These are phyloP conservation scores for Synanthedon vespiformis DNA, from an alignment of 2,888 invertebrate species.

Conservation along the genomic window DNA sequence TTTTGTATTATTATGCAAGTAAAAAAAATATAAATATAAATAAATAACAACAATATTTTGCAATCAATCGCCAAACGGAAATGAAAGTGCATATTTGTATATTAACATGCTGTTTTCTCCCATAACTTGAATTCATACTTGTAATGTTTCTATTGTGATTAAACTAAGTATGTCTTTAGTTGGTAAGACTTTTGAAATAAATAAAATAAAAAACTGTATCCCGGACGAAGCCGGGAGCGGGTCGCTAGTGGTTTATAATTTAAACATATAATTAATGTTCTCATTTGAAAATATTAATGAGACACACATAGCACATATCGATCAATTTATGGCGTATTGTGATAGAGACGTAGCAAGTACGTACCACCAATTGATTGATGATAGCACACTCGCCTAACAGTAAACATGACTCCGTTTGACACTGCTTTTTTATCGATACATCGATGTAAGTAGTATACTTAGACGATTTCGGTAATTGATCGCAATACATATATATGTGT, in stretches of 20 bases:
- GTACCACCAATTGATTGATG: conserved; percentile 50
- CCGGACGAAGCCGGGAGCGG: too few species aligned
- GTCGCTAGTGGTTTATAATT: too few species aligned
- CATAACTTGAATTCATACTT: too few species aligned
- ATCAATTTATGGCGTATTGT: conserved; percentile 34
- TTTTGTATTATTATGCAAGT: background rate
- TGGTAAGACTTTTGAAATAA: too few species aligned
- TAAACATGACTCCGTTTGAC: conserved; percentile 22
- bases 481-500: conserved; percentile 8
- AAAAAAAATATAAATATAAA: background rate
- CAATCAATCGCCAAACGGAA: background rate
- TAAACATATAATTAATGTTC: background rate
- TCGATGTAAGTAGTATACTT: conserved; percentile 14
- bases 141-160: too few species aligned
- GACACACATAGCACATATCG: conserved; percentile 24
- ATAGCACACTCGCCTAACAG: conserved; percentile 33
- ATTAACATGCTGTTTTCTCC: too few species aligned
- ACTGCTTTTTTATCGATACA: conserved; percentile 3
- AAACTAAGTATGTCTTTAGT: too few species aligned
- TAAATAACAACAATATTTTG: too few species aligned
- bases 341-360: conserved; percentile 31
- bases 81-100: too few species aligned
- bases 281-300: conserved; percentile 43
- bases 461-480: conserved; percentile 5
- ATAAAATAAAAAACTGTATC: too few species aligned